phyloP scores from a whole-genome alignment of 2,888 invertebrate genomes.

The Dicranocentrus wangi region DNA sequence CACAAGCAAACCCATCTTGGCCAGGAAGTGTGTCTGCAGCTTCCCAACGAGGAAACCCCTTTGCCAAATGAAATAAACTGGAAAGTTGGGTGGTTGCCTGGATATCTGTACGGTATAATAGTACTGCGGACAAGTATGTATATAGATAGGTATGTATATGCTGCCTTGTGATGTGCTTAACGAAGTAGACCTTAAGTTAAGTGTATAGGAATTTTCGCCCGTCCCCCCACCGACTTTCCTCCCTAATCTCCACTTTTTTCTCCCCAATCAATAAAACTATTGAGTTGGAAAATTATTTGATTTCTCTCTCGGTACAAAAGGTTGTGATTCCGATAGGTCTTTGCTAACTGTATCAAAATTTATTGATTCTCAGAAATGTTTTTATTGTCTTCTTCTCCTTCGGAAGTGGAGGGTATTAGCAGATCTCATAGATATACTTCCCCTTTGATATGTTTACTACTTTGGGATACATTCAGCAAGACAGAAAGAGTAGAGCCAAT shows the following conservation, averaged over 20 bases:
- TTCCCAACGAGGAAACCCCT: no score
- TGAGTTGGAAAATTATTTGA: slow-evolving; percentile 64
- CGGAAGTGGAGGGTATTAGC: background rate
- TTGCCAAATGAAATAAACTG: slow-evolving; percentile 20
- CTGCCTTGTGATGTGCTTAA: slow-evolving; percentile 20
- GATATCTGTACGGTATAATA: background rate
- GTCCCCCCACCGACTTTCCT: slow-evolving; percentile 21
- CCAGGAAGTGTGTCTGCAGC: no score
- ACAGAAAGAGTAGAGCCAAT: no score
- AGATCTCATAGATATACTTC: no score
- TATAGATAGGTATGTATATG: no score
- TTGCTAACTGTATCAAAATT: slow-evolving; percentile 21
- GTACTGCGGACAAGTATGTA: no score
- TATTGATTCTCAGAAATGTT: slow-evolving; percentile 23
- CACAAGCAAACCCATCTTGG: no score
- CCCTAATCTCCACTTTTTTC: slow-evolving; percentile 29
- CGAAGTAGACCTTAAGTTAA: slow-evolving; percentile 7
- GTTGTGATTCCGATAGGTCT: slow-evolving; percentile 12
- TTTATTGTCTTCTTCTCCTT: slow-evolving; percentile 19
- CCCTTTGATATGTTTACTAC: no score
- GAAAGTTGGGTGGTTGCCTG: slow-evolving; percentile 17
- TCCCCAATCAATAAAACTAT: slow-evolving; percentile 59
- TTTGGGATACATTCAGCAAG: background rate
- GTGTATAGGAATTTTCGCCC: slow-evolving; percentile 5
- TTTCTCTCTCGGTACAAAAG: slow-evolving; percentile 36